A percentile compares a stretch with the other conserved stretches of the same genome.
Conservation (phyloP, 2,888 invertebrate species). For the Heliconius ethilla region DNA sequence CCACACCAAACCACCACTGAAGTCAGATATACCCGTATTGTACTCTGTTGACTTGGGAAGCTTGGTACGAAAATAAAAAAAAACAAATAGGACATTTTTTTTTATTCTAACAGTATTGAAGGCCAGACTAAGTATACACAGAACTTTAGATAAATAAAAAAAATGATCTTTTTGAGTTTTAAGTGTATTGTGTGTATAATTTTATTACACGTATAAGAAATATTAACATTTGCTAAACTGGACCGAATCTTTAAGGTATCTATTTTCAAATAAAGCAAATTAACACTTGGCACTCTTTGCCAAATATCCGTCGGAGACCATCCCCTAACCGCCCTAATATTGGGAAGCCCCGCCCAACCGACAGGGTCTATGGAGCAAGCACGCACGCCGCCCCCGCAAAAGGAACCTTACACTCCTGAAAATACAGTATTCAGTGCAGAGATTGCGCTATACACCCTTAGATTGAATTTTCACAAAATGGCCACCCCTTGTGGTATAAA, state of each 20-base stretch:
- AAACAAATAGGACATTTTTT: no score
- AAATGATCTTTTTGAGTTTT: neutral
- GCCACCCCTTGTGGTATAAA: conserved; percentile 69
- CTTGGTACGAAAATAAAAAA: no score
- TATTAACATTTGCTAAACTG: no score
- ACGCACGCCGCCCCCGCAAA: conserved; percentile 42
- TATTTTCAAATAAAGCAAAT: conserved; percentile 16
- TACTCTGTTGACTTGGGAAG: no score
- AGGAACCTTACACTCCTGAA: conserved; percentile 49
- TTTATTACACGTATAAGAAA: no score
- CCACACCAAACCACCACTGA: no score
- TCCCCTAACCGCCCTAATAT: conserved; percentile 57
- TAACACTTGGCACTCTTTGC: conserved; percentile 46
- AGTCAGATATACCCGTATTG: no score
- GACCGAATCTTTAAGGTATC: neutral
- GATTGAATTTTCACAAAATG: conserved; percentile 48
- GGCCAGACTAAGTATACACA: no score
- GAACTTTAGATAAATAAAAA: neutral
- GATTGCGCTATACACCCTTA: conserved; percentile 45
- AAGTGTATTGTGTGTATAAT: neutral
- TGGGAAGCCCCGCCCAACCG: conserved; percentile 62
- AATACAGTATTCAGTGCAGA: conserved; percentile 42
- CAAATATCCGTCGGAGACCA: conserved; percentile 49
- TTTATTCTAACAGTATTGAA: no score
- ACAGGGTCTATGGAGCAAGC: conserved; percentile 50